Conservation (phyloP, 2,888 invertebrate genomes). For the Plebejus melissa region DNA sequence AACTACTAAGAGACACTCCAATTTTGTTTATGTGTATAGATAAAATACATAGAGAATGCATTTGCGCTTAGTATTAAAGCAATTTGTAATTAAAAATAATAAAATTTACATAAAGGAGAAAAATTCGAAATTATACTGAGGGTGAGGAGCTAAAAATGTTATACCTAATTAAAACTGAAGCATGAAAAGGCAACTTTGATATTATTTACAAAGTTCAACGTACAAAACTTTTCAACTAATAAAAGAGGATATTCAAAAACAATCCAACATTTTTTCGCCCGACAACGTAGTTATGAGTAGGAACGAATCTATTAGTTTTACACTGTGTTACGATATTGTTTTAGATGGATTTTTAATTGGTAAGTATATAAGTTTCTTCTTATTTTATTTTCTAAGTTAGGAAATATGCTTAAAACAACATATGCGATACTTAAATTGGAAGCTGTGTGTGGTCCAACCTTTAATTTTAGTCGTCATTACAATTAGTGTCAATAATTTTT, state of each 20-base stretch:
- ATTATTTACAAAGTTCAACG: conserved; percentile 38
- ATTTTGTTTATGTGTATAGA: background rate
- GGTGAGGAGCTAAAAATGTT: conserved; percentile 33
- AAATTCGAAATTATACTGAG: conserved; percentile 23
- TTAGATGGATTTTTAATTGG: background rate
- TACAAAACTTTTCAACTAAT: conserved; percentile 39
- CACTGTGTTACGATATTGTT: background rate
- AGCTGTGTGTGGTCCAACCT: background rate
- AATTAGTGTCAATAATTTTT: no score
- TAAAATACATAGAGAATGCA: background rate
- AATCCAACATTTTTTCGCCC: conserved; percentile 39
- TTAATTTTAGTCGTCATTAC: no score
- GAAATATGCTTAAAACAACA: background rate
- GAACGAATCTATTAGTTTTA: conserved; percentile 23
- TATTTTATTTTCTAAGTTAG: background rate
- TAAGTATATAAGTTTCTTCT: background rate
- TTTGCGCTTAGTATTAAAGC: conserved; percentile 8
- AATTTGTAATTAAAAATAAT: conserved; percentile 18
- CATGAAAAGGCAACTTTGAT: conserved; percentile 36
- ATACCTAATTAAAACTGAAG: conserved; percentile 39
- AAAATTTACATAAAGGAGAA: conserved; percentile 26
- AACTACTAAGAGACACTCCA: no score
- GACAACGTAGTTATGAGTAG: conserved; percentile 34
- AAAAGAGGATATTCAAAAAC: conserved; percentile 42
- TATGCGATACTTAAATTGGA: background rate